phyloP scores from a whole-genome alignment of 2,113 vertebrate species.

The Sapajus apella region DNA sequence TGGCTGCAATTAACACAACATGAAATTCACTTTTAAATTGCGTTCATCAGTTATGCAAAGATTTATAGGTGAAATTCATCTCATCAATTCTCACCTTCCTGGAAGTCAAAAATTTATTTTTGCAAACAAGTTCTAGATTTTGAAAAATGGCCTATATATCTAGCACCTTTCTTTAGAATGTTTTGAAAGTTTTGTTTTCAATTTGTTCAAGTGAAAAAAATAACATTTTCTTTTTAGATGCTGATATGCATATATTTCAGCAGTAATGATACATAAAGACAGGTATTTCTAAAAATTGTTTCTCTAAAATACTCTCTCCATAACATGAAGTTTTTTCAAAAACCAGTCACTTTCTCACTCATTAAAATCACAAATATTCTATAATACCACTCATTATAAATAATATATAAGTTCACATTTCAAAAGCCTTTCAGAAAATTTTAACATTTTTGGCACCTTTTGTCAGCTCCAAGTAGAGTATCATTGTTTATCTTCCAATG shows the following conservation, averaged over 20 bases:
- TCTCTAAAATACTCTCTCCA: background rate
- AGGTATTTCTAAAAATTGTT: background rate
- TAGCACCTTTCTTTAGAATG: background rate
- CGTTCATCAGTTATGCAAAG: background rate
- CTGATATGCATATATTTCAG: background rate
- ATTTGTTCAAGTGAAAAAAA: background rate
- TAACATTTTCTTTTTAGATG: background rate
- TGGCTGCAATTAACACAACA: background rate
- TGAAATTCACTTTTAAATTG: slow-evolving; percentile 6
- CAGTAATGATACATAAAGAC: background rate
- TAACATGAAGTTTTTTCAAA: background rate
- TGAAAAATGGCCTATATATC: background rate
- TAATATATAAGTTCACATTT: background rate
- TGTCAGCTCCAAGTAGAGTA: background rate
- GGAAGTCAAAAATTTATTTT: background rate
- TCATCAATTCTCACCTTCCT: background rate
- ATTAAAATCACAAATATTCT: background rate
- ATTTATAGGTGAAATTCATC: background rate
- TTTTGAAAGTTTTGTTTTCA: background rate
- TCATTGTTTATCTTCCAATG: background rate
- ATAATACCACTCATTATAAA: background rate
- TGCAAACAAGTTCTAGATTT: background rate
- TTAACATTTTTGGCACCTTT: background rate
- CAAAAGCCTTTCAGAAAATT: background rate
- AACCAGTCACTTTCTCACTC: background rate